These are phyloP conservation scores for Shinisaurus crocodilurus DNA, from an alignment of 2,113 vertebrate species.

Conservation along the genomic window DNA sequence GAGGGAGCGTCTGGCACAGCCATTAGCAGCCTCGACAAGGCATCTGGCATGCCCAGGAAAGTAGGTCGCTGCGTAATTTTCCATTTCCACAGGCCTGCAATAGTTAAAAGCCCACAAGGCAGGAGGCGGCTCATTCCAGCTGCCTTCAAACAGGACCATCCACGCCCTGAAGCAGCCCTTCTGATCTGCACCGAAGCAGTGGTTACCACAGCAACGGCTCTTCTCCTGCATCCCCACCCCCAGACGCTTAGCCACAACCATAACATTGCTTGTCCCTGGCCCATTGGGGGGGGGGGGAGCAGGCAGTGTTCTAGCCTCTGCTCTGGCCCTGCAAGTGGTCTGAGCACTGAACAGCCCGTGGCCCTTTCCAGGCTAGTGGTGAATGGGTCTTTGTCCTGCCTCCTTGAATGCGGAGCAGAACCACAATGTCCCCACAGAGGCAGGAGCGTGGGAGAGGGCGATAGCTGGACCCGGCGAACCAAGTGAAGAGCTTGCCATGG, in stretches of 20 bases:
- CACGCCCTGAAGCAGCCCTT: background rate
- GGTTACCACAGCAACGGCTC: background rate
- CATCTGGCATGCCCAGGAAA: conserved; percentile 25
- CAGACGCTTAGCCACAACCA: no score
- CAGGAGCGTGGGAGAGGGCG: background rate
- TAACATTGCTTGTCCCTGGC: background rate
- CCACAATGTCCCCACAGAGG: background rate
- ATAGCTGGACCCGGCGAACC: no score
- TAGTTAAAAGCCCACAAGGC: conserved; percentile 44
- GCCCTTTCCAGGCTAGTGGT: background rate
- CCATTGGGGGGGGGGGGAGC: no score
- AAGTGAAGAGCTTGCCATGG: no score
- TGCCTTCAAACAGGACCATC: fast-evolving
- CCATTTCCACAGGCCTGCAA: conserved; percentile 22
- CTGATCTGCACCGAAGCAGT: background rate
- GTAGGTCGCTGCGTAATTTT: conserved; percentile 66
- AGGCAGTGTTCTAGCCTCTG: no score
- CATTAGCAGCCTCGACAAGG: conserved; percentile 33
- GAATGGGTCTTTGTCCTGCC: background rate
- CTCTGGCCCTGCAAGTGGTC: background rate
- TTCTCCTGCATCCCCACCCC: background rate
- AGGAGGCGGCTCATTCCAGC: background rate
- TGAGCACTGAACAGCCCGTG: fast-evolving
- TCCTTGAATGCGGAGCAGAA: background rate
- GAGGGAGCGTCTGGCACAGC: background rate